phyloP scores from a whole-genome alignment of 2,888 invertebrate species.

The Ormyrus pomaceus region DNA sequence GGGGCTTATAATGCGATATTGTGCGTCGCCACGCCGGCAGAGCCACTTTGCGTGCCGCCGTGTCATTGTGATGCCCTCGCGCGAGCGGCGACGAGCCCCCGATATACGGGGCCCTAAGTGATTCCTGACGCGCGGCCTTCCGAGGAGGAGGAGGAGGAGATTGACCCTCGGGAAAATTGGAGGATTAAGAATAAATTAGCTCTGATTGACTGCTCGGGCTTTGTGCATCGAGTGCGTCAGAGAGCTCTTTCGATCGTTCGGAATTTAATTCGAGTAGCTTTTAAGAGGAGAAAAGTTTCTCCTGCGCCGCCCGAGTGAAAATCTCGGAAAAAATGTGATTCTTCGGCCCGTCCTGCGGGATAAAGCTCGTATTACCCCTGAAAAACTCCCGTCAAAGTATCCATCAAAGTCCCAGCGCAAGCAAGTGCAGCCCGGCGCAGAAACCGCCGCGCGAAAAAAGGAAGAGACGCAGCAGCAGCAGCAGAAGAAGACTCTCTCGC shows the following conservation, averaged over 20 bases:
- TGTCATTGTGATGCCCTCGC: slow-evolving; percentile 53
- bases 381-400: not conserved
- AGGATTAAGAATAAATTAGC: too few species aligned
- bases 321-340: not conserved
- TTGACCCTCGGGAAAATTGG: not conserved
- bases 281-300: not conserved
- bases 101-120: slow-evolving; percentile 51
- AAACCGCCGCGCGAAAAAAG: not conserved
- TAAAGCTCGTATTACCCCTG: not conserved
- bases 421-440: not conserved
- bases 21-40: not conserved
- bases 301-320: not conserved
- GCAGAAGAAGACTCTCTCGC: too few species aligned
- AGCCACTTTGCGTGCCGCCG: slow-evolving; percentile 25
- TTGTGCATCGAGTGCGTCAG: too few species aligned
- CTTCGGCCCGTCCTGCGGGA: not conserved
- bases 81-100: not conserved
- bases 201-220: too few species aligned
- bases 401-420: not conserved
- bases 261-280: not conserved
- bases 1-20: slow-evolving; percentile 23
- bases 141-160: slow-evolving; percentile 1
- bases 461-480: not conserved
- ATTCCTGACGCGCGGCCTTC: slow-evolving; percentile 54
- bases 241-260: not conserved